Evolutionary conservation across 2,888 invertebrate genomes (phyloP).

Genomic region (Erebia aethiops): DNA sequence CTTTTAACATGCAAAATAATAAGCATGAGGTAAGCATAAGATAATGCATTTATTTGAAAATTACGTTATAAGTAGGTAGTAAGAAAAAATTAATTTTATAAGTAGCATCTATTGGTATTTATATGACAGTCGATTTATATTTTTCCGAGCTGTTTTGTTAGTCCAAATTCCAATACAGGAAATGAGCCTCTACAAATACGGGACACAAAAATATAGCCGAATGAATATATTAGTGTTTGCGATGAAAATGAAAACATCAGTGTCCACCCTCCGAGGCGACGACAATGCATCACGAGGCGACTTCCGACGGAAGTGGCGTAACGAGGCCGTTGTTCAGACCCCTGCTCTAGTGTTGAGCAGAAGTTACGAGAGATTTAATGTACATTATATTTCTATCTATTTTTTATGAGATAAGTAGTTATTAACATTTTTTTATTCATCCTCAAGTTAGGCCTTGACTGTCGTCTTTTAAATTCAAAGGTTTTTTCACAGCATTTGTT

Average conservation of each 20-base stretch:
- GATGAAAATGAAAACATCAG: conserved; percentile 68
- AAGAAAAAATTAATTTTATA: too few species aligned
- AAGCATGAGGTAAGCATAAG: too few species aligned
- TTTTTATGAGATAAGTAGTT: too few species aligned
- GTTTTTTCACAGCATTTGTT: too few species aligned
- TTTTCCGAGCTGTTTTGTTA: conserved; percentile 2
- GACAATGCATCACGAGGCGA: conserved; percentile 78
- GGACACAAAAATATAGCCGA: conserved; percentile 9
- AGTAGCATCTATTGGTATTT: not conserved
- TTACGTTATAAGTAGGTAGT: too few species aligned
- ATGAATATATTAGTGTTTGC: conserved; percentile 61
- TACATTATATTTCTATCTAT: too few species aligned
- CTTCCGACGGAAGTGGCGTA: conserved; percentile 79
- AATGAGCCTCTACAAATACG: conserved; percentile 15
- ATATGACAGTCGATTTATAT: not conserved
- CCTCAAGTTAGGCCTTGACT: too few species aligned
- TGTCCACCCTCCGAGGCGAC: conserved; percentile 73
- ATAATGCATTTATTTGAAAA: too few species aligned
- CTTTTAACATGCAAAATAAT: too few species aligned
- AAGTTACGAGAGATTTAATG: not conserved
- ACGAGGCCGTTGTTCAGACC: conserved; percentile 78
- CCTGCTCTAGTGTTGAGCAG: conserved; percentile 37
- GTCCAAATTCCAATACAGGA: conserved; percentile 1
- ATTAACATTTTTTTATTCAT: too few species aligned
- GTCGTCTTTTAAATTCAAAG: too few species aligned